Percentiles rank a stretch among this genome's conserved stretches.
Conservation (phyloP, 2,888 invertebrate species). For the Drosophila histrio region DNA sequence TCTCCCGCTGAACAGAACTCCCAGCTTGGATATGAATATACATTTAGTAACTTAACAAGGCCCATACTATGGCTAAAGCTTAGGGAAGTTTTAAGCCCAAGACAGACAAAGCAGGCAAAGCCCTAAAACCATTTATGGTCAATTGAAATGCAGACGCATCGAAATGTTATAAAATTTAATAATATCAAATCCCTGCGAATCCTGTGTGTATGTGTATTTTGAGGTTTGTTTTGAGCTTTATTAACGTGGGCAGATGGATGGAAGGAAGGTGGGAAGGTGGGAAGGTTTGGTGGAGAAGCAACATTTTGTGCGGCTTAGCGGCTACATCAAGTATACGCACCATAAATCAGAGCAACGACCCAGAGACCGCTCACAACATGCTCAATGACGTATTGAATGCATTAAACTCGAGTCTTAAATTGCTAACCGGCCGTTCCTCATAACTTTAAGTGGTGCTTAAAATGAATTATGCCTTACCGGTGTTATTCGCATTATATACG, state of each 20-base stretch:
- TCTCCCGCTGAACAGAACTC: conserved; percentile 2
- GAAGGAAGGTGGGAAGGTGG: conserved; percentile 9
- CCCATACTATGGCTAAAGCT: conserved; percentile 7
- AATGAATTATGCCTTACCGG: conserved; percentile 71
- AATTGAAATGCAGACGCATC: conserved; percentile 76
- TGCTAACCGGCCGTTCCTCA: conserved; percentile 60
- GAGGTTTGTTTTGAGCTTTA: conserved; percentile 55
- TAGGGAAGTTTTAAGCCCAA: conserved; percentile 44
- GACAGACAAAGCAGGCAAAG: conserved; percentile 28
- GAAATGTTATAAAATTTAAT: conserved; percentile 78
- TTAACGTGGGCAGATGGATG: conserved; percentile 18
- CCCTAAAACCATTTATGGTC: conserved; percentile 71
- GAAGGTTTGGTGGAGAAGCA: conserved; percentile 22
- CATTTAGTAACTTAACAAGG: neutral
- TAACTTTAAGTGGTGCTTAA: conserved; percentile 78
- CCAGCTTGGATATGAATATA: conserved; percentile 14
- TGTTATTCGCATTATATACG: conserved; percentile 37
- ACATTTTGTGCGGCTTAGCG: conserved; percentile 68
- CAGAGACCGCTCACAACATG: conserved; percentile 43
- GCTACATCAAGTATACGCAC: conserved; percentile 76
- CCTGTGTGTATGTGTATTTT: conserved; percentile 22
- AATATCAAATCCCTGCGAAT: conserved; percentile 36
- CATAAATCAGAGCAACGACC: conserved; percentile 72
- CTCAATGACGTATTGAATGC: conserved; percentile 74
- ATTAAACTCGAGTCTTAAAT: conserved; percentile 72